A percentile compares a stretch with the other conserved stretches of the same genome.
Evolutionary conservation across 2,888 invertebrate genomes (phyloP).

Genomic region (Troides aeacus): DNA sequence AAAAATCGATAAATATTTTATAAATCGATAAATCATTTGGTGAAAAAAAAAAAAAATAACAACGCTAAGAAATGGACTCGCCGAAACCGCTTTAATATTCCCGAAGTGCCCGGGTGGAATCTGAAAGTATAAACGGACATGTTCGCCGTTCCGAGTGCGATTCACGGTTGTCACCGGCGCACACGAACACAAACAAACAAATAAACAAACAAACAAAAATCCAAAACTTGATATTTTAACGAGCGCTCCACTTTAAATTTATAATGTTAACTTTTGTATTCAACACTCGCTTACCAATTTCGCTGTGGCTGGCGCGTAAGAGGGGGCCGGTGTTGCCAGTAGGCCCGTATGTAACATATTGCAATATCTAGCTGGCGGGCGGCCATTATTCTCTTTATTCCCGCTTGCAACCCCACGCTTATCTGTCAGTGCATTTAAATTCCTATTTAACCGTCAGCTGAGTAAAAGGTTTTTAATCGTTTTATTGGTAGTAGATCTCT

Average conservation of each 20-base stretch:
- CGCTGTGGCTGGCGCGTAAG: slow-evolving; percentile 33
- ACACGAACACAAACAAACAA: slow-evolving; percentile 23
- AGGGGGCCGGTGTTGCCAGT: slow-evolving; percentile 19
- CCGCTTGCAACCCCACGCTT: slow-evolving; percentile 18
- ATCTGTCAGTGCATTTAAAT: slow-evolving; percentile 29
- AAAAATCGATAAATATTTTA: background rate
- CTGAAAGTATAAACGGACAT: slow-evolving; percentile 26
- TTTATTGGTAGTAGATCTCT: no score
- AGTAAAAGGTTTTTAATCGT: background rate
- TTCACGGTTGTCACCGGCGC: slow-evolving; percentile 33
- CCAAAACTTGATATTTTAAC: slow-evolving; percentile 67
- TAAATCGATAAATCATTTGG: background rate
- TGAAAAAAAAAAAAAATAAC: background rate
- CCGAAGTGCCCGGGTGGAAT: slow-evolving; percentile 17
- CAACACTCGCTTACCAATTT: slow-evolving; percentile 65
- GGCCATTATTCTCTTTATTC: slow-evolving; percentile 18
- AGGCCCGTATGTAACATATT: slow-evolving; percentile 24
- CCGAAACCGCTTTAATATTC: slow-evolving; percentile 13
- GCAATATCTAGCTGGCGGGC: slow-evolving; percentile 25
- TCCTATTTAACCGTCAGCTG: slow-evolving; percentile 27
- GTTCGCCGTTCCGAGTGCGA: slow-evolving; percentile 6
- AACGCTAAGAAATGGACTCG: no score
- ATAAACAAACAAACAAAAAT: slow-evolving; percentile 8
- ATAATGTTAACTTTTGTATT: slow-evolving; percentile 73
- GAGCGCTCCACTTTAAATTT: slow-evolving; percentile 71